These are phyloP conservation scores for Pipistrellus nathusii DNA, from an alignment of 2,797 vertebrate species.

Conservation along the genomic window DNA sequence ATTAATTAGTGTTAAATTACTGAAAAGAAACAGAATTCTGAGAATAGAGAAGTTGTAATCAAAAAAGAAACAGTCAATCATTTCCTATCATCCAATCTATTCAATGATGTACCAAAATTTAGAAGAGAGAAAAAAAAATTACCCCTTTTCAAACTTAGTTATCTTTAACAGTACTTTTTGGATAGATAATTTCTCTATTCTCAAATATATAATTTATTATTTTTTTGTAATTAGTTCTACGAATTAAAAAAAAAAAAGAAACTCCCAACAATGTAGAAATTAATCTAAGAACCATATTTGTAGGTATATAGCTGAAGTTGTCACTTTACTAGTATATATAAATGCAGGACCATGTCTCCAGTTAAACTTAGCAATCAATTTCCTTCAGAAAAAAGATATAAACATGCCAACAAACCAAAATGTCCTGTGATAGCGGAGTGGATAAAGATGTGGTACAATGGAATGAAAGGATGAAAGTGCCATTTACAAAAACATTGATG, in stretches of 20 bases:
- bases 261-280: background rate
- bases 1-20: constrained; percentile 14
- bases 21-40: constrained; percentile 16
- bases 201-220: background rate
- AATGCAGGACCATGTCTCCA: constrained; percentile 4
- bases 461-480: too few species aligned
- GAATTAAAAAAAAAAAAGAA: background rate
- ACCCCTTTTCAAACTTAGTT: background rate
- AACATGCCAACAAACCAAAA: background rate
- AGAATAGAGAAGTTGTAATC: background rate
- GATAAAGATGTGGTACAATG: too few species aligned
- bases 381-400: background rate
- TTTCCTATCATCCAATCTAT: background rate
- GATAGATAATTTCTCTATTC: background rate
- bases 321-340: background rate
- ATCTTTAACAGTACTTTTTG: background rate
- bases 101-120: background rate
- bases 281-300: background rate
- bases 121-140: background rate
- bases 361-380: background rate
- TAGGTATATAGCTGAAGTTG: background rate
- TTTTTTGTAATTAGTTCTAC: background rate
- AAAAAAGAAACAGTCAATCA: background rate
- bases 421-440: too few species aligned
- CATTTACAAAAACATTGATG: too few species aligned